Base-by-base conservation (phyloP, 2,113 vertebrate genomes). In the Semnornis frantzii region DNA sequence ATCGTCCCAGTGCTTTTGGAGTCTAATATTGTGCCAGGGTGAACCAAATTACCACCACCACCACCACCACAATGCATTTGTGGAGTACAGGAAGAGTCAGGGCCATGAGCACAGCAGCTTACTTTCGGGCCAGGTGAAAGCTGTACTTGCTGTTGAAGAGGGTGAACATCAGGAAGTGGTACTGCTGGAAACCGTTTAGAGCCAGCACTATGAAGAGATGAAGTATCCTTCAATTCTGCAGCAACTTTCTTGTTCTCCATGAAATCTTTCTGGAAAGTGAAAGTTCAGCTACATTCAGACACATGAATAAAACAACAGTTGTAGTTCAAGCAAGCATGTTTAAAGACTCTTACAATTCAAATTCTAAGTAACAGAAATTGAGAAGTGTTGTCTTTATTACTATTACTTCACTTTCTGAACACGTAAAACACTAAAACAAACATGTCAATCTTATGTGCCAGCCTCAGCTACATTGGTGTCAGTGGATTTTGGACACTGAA, bases 31-130 rank as follows among this genome's bases (percentile, higher is more conserved):
- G 98, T 82, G 94, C 98, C 95, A 82, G 97, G 82, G 93, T 97
- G 97, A 97, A 98, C 86, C 96, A 98, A 97, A 92, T 97, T 97
- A 87, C 97, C 95, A 65, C 97, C 90, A 64, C 97, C 89, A 63
- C 97, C 95, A 92, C 97, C 96, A 97, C 98, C 96, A 89, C 96
- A 97, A 69, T 87, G 97, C 97, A 97, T 93, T 80, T 98, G 98
- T 68, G 97, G 95, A 93, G 96, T 93, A 85, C 97, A 97, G 52
- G 98, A 73, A 60, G 98, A 97, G 95, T 97, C 98, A 93, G 98
- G 97, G 95, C 98, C 99, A 95, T 97, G 98, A 94, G 98, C 96
- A 96, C 98, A 99, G 92, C 98, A 97, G 98, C 99, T 99, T 99
- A 99, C 99, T 98, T 99, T 98, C 91, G 98, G 98, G 97, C 97